Conservation (phyloP, 1,140 invertebrate genomes). For the Zaprionus vittiger region DNA sequence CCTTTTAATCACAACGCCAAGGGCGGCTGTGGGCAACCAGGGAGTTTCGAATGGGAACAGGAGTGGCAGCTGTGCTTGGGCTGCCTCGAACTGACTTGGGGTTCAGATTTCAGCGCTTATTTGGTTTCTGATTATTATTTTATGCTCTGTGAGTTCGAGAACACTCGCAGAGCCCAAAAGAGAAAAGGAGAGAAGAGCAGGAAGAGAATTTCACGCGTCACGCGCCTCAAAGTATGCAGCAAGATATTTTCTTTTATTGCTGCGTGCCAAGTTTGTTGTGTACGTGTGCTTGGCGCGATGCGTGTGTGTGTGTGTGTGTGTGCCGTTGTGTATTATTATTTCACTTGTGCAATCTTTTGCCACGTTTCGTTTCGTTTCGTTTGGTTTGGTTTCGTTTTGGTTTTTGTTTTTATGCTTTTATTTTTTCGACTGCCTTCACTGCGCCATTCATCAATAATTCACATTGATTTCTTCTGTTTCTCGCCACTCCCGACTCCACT, state of each 20-base stretch:
- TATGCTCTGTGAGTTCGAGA: constrained; percentile 50
- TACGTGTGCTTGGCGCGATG: constrained; percentile 18
- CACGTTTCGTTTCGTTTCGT: constrained; percentile 57
- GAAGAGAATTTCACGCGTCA: constrained; percentile 63
- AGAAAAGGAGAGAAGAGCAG: background rate
- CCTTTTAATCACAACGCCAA: constrained; percentile 66
- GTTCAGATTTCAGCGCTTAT: constrained; percentile 79
- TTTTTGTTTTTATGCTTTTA: constrained; percentile 36
- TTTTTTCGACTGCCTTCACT: constrained; percentile 39
- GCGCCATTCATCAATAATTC: constrained; percentile 82
- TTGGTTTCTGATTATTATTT: constrained; percentile 83
- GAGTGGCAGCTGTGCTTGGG: constrained; percentile 37
- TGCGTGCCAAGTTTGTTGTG: constrained; percentile 43
- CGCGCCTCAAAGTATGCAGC: constrained; percentile 74
- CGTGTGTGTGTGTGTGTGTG: constrained; percentile 51
- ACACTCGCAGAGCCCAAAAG: background rate
- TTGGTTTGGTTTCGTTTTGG: constrained; percentile 38
- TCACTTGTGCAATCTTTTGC: constrained; percentile 69
- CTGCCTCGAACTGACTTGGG: constrained; percentile 3
- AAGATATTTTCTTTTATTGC: constrained; percentile 79
- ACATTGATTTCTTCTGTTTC: constrained; percentile 69
- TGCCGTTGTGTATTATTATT: constrained; percentile 65
- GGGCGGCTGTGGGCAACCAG: constrained; percentile 14
- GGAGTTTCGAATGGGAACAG: background rate
- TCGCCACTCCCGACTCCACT: background rate